Percentiles rank a stretch among this genome's conserved stretches.
Evolutionary conservation across 2,797 vertebrate genomes (phyloP).

Genomic region (Nannoperca obscura): DNA sequence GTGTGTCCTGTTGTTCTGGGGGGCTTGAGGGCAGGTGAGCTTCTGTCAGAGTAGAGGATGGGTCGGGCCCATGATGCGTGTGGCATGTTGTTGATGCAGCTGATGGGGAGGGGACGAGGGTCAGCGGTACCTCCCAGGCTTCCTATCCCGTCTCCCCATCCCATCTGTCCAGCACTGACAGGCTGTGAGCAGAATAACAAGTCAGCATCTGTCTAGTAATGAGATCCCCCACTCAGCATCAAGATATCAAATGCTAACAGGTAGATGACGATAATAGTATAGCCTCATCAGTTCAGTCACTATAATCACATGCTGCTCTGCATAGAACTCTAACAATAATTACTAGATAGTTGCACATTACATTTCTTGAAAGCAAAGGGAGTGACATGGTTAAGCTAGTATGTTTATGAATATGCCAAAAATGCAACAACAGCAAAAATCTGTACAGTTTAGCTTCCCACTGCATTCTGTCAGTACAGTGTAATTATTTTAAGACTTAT

Average conservation of each 20-base stretch:
- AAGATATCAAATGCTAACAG: constrained; percentile 77
- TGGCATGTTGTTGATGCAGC: constrained; percentile 70
- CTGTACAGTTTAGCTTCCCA: background rate
- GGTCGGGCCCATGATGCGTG: constrained; percentile 64
- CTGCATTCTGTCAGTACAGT: background rate
- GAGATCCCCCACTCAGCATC: constrained; percentile 64
- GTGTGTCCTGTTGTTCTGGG: constrained; percentile 66
- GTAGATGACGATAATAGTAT: constrained; percentile 58
- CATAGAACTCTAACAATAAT: constrained; percentile 11
- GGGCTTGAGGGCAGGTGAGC: constrained; percentile 75
- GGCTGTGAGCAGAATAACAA: constrained; percentile 75
- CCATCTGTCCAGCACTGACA: constrained; percentile 79
- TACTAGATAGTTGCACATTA: background rate
- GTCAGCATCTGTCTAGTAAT: constrained; percentile 74
- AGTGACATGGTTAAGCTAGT: background rate
- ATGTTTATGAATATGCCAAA: background rate
- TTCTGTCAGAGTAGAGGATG: constrained; percentile 70
- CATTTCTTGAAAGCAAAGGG: background rate
- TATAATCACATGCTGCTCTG: constrained; percentile 25
- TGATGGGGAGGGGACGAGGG: constrained; percentile 70
- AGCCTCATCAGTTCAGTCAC: constrained; percentile 26
- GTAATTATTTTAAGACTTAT: background rate
- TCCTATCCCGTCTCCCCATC: constrained; percentile 46
- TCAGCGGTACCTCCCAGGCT: constrained; percentile 77
- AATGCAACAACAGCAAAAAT: background rate